Percentiles rank a stretch among this genome's conserved stretches.
Evolutionary conservation across 2,797 vertebrate species (phyloP).

Genomic region (Helostoma temminkii): DNA sequence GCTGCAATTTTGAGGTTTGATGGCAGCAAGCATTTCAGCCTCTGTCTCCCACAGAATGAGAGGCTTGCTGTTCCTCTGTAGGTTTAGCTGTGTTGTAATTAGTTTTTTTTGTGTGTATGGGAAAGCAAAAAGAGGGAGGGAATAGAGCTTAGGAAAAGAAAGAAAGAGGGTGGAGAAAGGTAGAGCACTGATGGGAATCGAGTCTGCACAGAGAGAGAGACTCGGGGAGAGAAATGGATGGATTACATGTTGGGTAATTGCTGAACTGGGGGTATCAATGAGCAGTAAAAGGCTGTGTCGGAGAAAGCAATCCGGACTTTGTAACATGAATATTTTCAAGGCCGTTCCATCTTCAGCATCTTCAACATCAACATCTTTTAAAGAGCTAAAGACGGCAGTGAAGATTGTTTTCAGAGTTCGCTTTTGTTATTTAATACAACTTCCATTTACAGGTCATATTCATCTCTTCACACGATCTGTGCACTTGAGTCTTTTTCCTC

Average conservation of each 20-base stretch:
- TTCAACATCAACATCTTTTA: conserved; percentile 5
- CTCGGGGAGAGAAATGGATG: conserved; percentile 51
- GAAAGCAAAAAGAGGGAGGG: conserved; percentile 65
- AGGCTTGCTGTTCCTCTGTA: conserved; percentile 79
- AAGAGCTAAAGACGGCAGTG: conserved; percentile 26
- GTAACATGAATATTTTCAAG: conserved; percentile 49
- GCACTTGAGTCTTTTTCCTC: conserved; percentile 19
- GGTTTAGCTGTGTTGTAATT: conserved; percentile 83
- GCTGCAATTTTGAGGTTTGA: conserved; percentile 86
- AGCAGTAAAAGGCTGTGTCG: conserved; percentile 13
- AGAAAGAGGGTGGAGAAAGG: conserved; percentile 61
- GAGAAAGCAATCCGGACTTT: conserved; percentile 19
- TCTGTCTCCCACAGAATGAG: conserved; percentile 80
- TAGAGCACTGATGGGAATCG: conserved; percentile 53
- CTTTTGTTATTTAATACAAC: conserved; percentile 11
- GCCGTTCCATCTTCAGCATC: conserved; percentile 10
- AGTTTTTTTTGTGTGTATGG: conserved; percentile 65
- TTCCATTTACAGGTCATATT: conserved; percentile 24
- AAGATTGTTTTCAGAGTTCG: conserved; percentile 22
- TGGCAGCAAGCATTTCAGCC: conserved; percentile 78
- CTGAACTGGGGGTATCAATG: conserved; percentile 39
- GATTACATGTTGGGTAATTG: conserved; percentile 49
- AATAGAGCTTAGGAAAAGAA: conserved; percentile 43
- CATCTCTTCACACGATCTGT: not conserved
- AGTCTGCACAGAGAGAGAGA: conserved; percentile 36